These are phyloP conservation scores for Benthosema pterotum DNA, from an alignment of 2,797 vertebrate genomes.

Conservation along the genomic window DNA sequence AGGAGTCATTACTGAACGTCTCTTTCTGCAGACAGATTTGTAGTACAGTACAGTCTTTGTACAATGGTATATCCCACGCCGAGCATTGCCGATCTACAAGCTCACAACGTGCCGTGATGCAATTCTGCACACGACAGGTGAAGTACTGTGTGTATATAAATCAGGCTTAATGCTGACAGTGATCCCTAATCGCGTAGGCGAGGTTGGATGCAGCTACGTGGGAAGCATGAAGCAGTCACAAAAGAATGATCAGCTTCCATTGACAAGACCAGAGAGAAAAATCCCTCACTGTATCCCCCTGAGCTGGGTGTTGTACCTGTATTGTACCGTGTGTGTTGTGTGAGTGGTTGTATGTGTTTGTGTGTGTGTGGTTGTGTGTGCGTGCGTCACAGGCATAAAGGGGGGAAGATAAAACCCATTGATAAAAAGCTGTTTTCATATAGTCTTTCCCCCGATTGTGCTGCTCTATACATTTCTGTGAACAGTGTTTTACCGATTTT, in stretches of 20 bases:
- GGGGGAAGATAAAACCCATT: constrained; percentile 12
- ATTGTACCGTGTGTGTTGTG: constrained; percentile 21
- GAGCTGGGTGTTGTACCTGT: constrained; percentile 13
- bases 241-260: constrained; percentile 63
- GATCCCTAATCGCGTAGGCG: constrained; percentile 48
- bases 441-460: no score
- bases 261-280: constrained; percentile 64
- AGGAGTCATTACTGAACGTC: constrained; percentile 34
- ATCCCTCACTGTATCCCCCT: constrained; percentile 51
- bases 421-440: constrained; percentile 27
- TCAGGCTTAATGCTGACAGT: constrained; percentile 18
- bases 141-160: no score
- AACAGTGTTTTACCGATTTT: no score
- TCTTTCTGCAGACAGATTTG: constrained; percentile 28
- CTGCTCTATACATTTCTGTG: no score
- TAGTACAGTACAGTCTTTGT: no score
- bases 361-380: no score
- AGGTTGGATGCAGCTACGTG: constrained; percentile 26
- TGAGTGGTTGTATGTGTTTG: no score
- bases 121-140: no score
- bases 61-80: no score
- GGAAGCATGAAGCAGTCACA: constrained; percentile 43
- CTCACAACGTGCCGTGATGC: no score
- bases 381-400: constrained; percentile 29
- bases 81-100: no score